Evolutionary conservation across 2,888 invertebrate species (phyloP).

Genomic region (Stictocephala bisonia): DNA sequence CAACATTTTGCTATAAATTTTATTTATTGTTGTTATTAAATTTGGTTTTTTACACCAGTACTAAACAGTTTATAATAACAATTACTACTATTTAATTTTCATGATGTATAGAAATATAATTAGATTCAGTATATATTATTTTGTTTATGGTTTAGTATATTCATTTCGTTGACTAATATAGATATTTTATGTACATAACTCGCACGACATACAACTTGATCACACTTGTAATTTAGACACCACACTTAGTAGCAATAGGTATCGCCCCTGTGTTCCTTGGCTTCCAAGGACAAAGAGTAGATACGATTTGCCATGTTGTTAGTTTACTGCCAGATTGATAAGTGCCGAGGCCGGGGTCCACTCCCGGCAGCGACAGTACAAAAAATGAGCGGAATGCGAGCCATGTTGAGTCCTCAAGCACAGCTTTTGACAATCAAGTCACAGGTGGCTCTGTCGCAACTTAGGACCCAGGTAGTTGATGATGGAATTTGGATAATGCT

Average conservation of each 20-base stretch:
- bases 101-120: too few relatives aligned
- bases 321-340: slow-evolving; percentile 76
- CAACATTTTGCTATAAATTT: too few relatives aligned
- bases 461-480: slow-evolving; percentile 79
- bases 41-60: too few relatives aligned
- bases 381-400: slow-evolving; percentile 86
- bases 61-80: too few relatives aligned
- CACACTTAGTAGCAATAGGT: slow-evolving; percentile 83
- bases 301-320: slow-evolving; percentile 78
- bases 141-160: too few relatives aligned
- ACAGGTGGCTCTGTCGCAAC: slow-evolving; percentile 90
- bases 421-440: slow-evolving; percentile 79
- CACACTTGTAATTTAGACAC: too few relatives aligned
- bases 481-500: slow-evolving; percentile 80
- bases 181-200: too few relatives aligned
- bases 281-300: slow-evolving; percentile 84
- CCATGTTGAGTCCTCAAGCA: slow-evolving; percentile 83
- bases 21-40: too few relatives aligned
- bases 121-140: too few relatives aligned
- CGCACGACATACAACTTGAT: too few relatives aligned
- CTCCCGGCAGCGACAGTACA: slow-evolving; percentile 87
- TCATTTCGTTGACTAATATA: too few relatives aligned
- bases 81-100: too few relatives aligned
- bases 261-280: slow-evolving; percentile 91
- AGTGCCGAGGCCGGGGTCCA: slow-evolving; percentile 84